Conservation (phyloP, 2,113 vertebrate species). For the Cyanoramphus novaezelandiae region DNA sequence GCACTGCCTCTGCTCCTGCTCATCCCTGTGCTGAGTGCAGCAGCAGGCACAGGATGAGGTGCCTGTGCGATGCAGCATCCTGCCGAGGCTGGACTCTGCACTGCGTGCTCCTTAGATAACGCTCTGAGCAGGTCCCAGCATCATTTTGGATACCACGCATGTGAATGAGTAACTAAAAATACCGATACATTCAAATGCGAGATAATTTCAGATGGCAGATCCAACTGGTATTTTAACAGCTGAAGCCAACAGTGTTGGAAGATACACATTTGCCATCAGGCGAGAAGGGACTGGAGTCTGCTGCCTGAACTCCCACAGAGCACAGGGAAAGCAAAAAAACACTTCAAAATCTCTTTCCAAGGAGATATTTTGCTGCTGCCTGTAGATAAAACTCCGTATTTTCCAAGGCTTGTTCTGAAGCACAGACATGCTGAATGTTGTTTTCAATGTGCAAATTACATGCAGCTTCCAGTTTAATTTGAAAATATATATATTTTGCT, state of each 20-base stretch:
- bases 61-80: not conserved
- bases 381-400: not conserved
- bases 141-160: not conserved
- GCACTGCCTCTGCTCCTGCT: fast-evolving
- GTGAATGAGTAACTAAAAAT: slow-evolving; percentile 29
- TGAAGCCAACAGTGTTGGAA: not conserved
- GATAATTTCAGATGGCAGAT: slow-evolving; percentile 8
- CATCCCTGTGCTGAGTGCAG: not conserved
- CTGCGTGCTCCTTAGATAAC: not conserved
- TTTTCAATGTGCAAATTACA: not conserved
- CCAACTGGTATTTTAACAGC: slow-evolving; percentile 4
- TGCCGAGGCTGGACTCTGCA: not conserved
- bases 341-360: not conserved
- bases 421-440: not conserved
- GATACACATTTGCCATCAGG: not conserved
- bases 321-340: not conserved
- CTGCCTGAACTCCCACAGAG: slow-evolving; percentile 8
- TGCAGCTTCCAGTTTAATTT: not conserved
- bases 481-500: not conserved
- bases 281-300: not conserved
- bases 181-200: not conserved
- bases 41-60: not conserved
- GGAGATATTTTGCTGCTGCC: not conserved
- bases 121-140: not conserved
- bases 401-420: not conserved